A percentile compares a stretch with the other conserved stretches of the same genome.
Evolutionary conservation across 2,888 invertebrate genomes (phyloP).

Genomic region (Bedellia somnulentella): DNA sequence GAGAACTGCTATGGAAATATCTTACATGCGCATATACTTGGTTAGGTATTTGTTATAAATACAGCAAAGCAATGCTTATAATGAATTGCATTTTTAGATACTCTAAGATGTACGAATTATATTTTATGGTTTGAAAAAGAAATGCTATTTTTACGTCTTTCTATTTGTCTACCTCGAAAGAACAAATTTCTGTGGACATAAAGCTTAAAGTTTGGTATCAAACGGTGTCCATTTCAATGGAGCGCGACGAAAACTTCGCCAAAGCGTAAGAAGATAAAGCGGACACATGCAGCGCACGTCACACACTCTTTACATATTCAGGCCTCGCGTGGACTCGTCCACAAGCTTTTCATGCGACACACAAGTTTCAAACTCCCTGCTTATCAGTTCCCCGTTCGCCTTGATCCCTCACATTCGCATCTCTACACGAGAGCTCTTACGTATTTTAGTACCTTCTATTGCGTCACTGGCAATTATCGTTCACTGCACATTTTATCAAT

Average conservation of each 20-base stretch:
- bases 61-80: no score
- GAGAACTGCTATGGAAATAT: no score
- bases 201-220: not conserved
- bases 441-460: not conserved
- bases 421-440: slow-evolving; percentile 21
- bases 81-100: no score
- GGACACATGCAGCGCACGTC: slow-evolving; percentile 49
- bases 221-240: not conserved
- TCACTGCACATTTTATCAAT: no score
- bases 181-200: no score
- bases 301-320: slow-evolving; percentile 50
- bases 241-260: slow-evolving; percentile 25
- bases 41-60: no score
- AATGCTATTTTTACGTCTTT: no score
- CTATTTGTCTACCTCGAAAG: no score
- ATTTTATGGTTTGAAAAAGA: no score
- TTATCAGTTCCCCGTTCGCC: slow-evolving; percentile 33
- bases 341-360: slow-evolving; percentile 27
- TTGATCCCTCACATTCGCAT: slow-evolving; percentile 36
- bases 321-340: slow-evolving; percentile 46
- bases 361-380: slow-evolving; percentile 30
- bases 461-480: no score
- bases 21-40: no score
- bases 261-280: slow-evolving; percentile 41
- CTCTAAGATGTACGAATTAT: no score